A percentile compares a stretch with the other conserved stretches of the same genome.
These are phyloP conservation scores for Prietella phreatophila DNA, from an alignment of 2,113 vertebrate genomes.

Conservation along the genomic window DNA sequence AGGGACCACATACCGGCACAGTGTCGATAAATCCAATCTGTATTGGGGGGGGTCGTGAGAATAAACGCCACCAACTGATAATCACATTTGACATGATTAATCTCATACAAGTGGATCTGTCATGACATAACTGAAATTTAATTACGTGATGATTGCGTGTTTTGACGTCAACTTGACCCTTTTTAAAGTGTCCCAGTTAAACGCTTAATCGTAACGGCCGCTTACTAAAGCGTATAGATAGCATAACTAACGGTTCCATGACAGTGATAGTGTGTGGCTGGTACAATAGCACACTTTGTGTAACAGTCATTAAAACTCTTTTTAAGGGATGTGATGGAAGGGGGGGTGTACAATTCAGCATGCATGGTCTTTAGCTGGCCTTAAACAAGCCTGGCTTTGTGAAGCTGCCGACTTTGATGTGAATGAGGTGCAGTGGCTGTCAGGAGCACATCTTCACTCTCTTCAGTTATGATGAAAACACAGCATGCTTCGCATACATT, in stretches of 20 bases:
- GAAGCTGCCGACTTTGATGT: conserved; percentile 53
- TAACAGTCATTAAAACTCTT: conserved; percentile 54
- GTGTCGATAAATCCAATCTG: conserved; percentile 15
- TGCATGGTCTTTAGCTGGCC: conserved; percentile 37
- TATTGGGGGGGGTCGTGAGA: not conserved
- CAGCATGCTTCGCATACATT: conserved; percentile 34
- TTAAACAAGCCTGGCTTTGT: conserved; percentile 58
- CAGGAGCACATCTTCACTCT: conserved; percentile 31
- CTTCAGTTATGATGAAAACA: conserved; percentile 34
- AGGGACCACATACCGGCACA: conserved; percentile 30
- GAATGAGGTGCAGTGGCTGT: conserved; percentile 36
- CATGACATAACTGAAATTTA: not conserved
- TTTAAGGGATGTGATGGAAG: conserved; percentile 44
- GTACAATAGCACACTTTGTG: conserved; percentile 54
- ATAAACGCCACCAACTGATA: not conserved
- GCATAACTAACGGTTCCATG: conserved; percentile 38
- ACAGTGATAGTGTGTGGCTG: conserved; percentile 45
- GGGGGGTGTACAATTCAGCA: conserved; percentile 42
- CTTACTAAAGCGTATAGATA: conserved; percentile 46
- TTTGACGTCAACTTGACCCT: conserved; percentile 24
- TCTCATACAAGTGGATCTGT: not conserved
- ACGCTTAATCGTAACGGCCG: conserved; percentile 38
- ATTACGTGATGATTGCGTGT: conserved; percentile 13
- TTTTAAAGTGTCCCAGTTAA: not conserved
- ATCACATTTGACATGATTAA: conserved; percentile 19